Evolutionary conservation across 2,888 invertebrate species (phyloP), one percentile per base, ranked within the genome.

Genomic region (Drosophila gaucha): DNA sequence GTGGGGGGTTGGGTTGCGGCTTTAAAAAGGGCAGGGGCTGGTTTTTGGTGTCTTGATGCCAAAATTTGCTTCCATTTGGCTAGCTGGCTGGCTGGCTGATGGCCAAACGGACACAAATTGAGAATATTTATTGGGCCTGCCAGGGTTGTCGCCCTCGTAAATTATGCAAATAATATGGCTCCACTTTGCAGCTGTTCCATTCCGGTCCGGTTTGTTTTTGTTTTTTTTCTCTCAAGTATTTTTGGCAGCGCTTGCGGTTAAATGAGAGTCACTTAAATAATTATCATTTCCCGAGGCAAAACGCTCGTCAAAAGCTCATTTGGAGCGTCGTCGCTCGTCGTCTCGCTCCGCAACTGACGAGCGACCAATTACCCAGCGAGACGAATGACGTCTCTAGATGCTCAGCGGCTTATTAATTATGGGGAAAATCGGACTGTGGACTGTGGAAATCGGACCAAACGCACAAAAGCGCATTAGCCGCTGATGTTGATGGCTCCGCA

Each of bases 261-360:
- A 80, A 80, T 78, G 83, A 67, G 78, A 55, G 67, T 64, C 84
- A 83, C 82, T 84, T 83, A 83, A 82, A 84, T 83, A 83, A 84
- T 83, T 84, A 84, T 82, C 78, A 80, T 80, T 82, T 82, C 80
- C 84, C 82, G 78, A 71, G 71, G 71, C 78, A 74, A 75, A 74
- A 77, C 66, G 78, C 83, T 83, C 83, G 85, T 83, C 85, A 83
- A 83, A 83, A 83, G 76, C 85, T 83, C 85, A 83, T 83, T 82
- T 82, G 80, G 62, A 55, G 60, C 56, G 46, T 28, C 38, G 57
- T 9, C 30, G 18, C 38, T 57, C 60, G 43, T 24, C 30, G 57
- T 24, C 22, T 20, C 38, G 57, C 58, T 39, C 26, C 20, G 30
- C 39, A 73, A n/a, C 55, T 63, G 76, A 83, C 83, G 79, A 84